phyloP scores from a whole-genome alignment of 2,888 invertebrate species.

The Eurytoma adleriae region DNA sequence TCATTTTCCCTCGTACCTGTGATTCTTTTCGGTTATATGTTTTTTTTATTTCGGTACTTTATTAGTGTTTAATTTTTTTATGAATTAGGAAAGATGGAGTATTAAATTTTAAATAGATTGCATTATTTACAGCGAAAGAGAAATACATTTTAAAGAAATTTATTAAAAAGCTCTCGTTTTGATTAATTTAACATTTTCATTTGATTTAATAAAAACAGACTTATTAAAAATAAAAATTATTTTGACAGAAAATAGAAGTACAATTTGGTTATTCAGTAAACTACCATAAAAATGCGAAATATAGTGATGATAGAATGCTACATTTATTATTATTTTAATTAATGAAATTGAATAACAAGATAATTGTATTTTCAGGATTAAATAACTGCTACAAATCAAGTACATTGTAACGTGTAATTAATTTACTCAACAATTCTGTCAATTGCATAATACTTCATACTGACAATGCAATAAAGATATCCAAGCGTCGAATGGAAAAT shows the following conservation, averaged over 20 bases:
- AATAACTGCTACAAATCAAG: conserved; percentile 8
- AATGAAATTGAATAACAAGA: neutral
- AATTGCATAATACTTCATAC: neutral
- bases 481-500: no score
- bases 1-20: conserved; percentile 13
- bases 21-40: neutral
- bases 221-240: no score
- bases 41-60: conserved; percentile 9
- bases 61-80: conserved; percentile 18
- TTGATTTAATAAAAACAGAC: no score
- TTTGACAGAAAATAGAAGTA: no score
- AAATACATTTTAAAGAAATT: no score
- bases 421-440: neutral
- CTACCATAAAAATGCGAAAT: no score
- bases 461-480: neutral
- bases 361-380: neutral
- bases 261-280: no score
- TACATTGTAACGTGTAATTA: neutral
- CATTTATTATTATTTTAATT: neutral
- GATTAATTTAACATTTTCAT: no score
- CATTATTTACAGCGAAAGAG: no score
- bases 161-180: no score
- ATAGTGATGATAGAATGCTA: no score
- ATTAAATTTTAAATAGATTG: no score
- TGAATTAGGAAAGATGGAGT: neutral